Evolutionary conservation across 2,888 invertebrate species (phyloP).

Genomic region (Cheilosia vernalis): DNA sequence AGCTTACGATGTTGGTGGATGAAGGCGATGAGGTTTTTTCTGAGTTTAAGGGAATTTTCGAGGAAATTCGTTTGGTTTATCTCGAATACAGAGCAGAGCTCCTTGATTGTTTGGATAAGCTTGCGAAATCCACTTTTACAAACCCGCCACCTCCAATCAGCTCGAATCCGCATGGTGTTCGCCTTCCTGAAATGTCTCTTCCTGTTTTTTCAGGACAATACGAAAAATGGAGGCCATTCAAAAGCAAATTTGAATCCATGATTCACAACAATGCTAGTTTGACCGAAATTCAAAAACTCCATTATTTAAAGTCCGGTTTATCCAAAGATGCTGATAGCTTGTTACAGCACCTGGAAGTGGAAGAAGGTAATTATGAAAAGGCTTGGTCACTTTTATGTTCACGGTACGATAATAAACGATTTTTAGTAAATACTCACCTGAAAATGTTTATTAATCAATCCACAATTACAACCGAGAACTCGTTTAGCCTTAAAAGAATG

Average conservation of each 20-base stretch:
- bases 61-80: neutral
- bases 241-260: slow-evolving; percentile 9
- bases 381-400: neutral
- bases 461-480: too few relatives aligned
- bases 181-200: slow-evolving; percentile 7
- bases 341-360: too few relatives aligned
- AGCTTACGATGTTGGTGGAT: too few relatives aligned
- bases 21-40: too few relatives aligned
- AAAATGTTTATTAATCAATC: too few relatives aligned
- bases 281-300: neutral
- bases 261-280: neutral
- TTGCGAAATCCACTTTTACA: neutral
- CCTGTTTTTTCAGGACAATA: slow-evolving; percentile 2
- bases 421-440: too few relatives aligned
- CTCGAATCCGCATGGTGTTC: neutral
- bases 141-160: neutral
- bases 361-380: neutral
- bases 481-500: too few relatives aligned
- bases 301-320: neutral
- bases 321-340: too few relatives aligned
- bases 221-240: neutral
- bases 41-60: too few relatives aligned
- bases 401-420: too few relatives aligned
- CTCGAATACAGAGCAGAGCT: neutral
- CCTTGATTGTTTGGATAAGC: too few relatives aligned